phyloP scores from a whole-genome alignment of 2,113 vertebrate species.

The Micronisus gabar region DNA sequence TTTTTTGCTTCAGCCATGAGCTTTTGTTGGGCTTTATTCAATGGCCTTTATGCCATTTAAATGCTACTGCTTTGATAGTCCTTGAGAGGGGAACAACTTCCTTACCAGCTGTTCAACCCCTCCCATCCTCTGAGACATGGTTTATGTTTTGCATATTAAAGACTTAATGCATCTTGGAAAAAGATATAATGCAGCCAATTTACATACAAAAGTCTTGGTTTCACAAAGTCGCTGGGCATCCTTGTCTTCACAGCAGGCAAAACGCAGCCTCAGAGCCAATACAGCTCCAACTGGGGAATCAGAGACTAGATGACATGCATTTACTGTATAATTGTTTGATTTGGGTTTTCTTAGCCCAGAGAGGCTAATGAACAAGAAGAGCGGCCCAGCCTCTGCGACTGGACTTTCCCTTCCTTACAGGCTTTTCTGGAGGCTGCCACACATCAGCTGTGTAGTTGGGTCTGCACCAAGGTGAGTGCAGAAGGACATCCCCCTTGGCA shows the following conservation, averaged over 20 bases:
- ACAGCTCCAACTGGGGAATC: not conserved
- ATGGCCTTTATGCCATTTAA: not conserved
- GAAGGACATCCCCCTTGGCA: not conserved
- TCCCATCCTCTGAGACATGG: not conserved
- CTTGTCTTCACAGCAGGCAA: not conserved
- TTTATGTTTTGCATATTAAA: not conserved
- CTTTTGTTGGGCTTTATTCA: not conserved
- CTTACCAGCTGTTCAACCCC: not conserved
- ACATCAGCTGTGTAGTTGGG: not conserved
- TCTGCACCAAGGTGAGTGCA: not conserved
- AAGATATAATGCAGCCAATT: not conserved
- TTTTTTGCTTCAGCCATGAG: not conserved
- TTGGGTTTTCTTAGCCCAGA: not conserved
- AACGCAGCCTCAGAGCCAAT: not conserved
- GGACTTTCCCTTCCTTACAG: not conserved
- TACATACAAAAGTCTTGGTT: not conserved
- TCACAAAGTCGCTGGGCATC: not conserved
- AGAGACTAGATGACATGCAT: not conserved
- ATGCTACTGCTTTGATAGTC: not conserved
- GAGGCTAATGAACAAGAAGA: not conserved
- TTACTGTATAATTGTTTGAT: not conserved
- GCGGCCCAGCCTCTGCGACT: accelerated
- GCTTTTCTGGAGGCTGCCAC: not conserved
- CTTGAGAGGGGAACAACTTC: not conserved
- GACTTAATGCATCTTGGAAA: not conserved